Evolutionary conservation across 2,797 vertebrate genomes (phyloP).

Genomic region (Bradypodion ventrale): DNA sequence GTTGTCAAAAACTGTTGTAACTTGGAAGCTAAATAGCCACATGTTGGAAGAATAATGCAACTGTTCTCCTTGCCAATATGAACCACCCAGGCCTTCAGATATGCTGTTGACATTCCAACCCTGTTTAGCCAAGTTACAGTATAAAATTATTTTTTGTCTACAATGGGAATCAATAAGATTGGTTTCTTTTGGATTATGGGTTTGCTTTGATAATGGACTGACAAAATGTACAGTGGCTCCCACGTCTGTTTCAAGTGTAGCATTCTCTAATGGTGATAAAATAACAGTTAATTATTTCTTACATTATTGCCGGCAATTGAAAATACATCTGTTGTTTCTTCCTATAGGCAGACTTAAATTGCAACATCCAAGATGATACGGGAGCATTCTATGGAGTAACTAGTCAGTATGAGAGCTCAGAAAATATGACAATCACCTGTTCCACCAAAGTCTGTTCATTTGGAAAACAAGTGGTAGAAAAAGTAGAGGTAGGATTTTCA

Average conservation of each 20-base stretch:
- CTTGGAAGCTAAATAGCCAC: background rate
- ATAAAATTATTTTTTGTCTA: background rate
- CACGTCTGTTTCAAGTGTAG: background rate
- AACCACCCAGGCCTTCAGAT: background rate
- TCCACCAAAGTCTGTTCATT: conserved; percentile 99
- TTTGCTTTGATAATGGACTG: background rate
- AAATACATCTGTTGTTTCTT: conserved; percentile 36
- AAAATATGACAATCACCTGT: conserved; percentile 99
- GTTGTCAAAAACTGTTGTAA: background rate
- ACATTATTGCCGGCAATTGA: background rate
- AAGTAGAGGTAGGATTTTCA: conserved; percentile 90
- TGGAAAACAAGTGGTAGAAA: conserved; percentile 99
- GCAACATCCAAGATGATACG: conserved; percentile 94
- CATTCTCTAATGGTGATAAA: background rate
- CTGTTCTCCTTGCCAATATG: background rate
- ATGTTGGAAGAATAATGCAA: background rate
- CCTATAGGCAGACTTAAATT: conserved; percentile 94
- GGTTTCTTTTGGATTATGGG: too few species aligned
- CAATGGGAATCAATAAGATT: background rate
- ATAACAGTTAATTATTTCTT: conserved; percentile 11
- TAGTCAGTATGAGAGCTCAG: conserved; percentile 97
- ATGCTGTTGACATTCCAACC: background rate
- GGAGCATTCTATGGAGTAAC: conserved; percentile 96
- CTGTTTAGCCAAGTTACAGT: background rate
- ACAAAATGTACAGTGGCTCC: background rate